Base-by-base conservation (phyloP, 2,888 invertebrate species). In the Sesia bembeciformis region DNA sequence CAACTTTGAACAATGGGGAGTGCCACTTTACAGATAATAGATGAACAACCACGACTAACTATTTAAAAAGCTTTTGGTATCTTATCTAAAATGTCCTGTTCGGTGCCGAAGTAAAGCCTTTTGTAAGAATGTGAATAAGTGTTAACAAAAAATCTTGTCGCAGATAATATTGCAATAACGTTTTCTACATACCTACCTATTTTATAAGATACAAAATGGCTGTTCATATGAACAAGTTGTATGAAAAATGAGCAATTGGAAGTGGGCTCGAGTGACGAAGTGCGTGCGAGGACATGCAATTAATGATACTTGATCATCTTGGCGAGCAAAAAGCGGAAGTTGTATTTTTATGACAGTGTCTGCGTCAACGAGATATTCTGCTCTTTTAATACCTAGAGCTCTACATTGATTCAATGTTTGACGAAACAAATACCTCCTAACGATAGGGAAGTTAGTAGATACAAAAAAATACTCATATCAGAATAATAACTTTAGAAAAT, bases 401-500 rank as follows among this genome's bases (percentile, higher is more conserved):
- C 23, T 23, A 23, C 23, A 23, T 23, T 23, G 23, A 23, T 23
- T 23, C 23, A 23, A 23, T 23, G 23, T 23, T 23, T 23, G 23
- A 23, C 2, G 23, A 23, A 23, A 23, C 23, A 23, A 23, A 23
- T 2, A 23, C 23, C 23, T 23, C 23, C 23, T 23, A 23, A 23
- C 23, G 23, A 23, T 23, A n/a, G n/a, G n/a, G n/a, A n/a, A n/a
- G n/a, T n/a, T n/a, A 23, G 23, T 23, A 23, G 23, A 2, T 23
- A 23, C 23, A 23, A 23, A 23, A n/a, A 23, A 23, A 23, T 23
- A 23, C 2, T 23, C 23, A 23, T 23, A 23, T 23, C 23, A 23
- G 23, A 23, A 23, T 23, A 23, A 23, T 23, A 39, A 39, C 23
- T 69, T 74, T 68, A 70, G 69, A 74, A 76, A 77, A 73, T 64